A percentile compares a stretch with the other conserved stretches of the same genome.
Conservation (phyloP, 2,797 vertebrate genomes). For the Eulemur rubriventer region DNA sequence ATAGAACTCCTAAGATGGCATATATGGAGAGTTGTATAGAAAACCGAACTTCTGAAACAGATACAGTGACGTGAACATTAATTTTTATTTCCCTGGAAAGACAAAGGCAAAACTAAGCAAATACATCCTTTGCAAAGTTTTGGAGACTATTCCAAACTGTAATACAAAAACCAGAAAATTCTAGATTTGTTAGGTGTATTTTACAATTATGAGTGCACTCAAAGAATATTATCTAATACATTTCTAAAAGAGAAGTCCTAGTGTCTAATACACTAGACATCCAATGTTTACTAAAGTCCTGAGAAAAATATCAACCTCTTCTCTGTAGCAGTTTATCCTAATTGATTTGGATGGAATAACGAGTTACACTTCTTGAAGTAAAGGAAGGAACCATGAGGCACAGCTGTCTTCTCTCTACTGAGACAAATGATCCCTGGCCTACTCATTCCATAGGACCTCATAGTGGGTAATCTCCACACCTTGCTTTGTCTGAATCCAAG, state of each 20-base stretch:
- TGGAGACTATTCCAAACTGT: background rate
- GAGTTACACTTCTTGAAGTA: constrained; percentile 25
- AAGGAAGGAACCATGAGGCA: background rate
- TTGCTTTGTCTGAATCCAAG: background rate
- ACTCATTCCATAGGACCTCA: background rate
- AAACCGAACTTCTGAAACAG: background rate
- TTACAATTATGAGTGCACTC: background rate
- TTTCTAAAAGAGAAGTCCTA: background rate
- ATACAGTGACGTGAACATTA: background rate
- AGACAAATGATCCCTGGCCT: background rate
- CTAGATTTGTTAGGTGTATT: background rate
- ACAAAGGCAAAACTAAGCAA: background rate
- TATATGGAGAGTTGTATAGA: background rate
- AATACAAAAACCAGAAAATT: background rate
- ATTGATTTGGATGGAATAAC: background rate
- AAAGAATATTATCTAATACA: background rate
- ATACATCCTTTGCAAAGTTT: background rate
- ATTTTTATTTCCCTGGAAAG: background rate
- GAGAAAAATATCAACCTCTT: background rate
- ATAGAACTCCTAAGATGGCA: background rate
- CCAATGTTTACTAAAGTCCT: background rate
- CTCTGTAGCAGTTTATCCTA: background rate
- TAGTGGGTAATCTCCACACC: background rate
- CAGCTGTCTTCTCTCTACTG: constrained; percentile 23
- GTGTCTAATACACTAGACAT: background rate